Conservation (phyloP, 1,140 invertebrate species). For the Vanessa tameamea region DNA sequence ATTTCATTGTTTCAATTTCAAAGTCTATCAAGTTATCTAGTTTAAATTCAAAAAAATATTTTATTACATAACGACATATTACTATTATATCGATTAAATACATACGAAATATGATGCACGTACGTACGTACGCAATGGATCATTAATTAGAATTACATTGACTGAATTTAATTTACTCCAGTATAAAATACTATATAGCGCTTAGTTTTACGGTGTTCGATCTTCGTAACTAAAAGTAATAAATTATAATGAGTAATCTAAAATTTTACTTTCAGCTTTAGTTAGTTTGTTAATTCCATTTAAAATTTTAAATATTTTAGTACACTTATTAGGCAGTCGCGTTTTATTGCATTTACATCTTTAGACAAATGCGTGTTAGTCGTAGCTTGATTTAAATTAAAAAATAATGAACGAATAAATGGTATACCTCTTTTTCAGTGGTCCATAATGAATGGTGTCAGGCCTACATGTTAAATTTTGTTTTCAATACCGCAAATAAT, state of each 20-base stretch:
- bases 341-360: conserved; percentile 33
- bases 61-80: conserved; percentile 64
- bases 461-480: conserved; percentile 69
- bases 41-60: conserved; percentile 61
- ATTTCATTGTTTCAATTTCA: conserved; percentile 71
- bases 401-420: conserved; percentile 59
- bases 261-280: conserved; percentile 6
- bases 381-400: conserved; percentile 42
- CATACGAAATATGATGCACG: conserved; percentile 57
- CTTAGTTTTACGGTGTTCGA: conserved; percentile 31
- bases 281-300: conserved; percentile 18
- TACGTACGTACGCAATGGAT: conserved; percentile 32
- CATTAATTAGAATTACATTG: conserved; percentile 61
- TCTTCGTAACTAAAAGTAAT: conserved; percentile 20
- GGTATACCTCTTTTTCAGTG: conserved; percentile 77
- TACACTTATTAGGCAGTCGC: conserved; percentile 33
- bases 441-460: conserved; percentile 71
- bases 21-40: conserved; percentile 73
- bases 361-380: conserved; percentile 47
- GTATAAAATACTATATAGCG: conserved; percentile 37
- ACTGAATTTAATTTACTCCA: conserved; percentile 60
- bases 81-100: conserved; percentile 40
- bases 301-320: conserved; percentile 20
- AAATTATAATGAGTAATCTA: conserved; percentile 16
- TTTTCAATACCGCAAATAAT: conserved; percentile 63